Evolutionary conservation across 2,888 invertebrate species (phyloP).

Genomic region (Dichetophora obliterata): DNA sequence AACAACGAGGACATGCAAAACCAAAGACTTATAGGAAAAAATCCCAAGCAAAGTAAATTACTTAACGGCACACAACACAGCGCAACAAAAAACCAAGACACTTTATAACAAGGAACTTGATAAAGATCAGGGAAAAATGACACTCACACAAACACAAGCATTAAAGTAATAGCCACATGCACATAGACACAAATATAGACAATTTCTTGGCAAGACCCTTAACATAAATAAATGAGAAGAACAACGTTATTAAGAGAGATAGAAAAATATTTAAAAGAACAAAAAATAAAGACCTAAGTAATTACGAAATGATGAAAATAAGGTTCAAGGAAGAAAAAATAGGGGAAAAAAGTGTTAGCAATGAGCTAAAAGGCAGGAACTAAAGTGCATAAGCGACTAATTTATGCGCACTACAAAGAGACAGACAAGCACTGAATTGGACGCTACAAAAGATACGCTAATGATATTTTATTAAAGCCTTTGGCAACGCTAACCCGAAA

Average conservation of each 20-base stretch:
- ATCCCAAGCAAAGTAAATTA: constrained; percentile 27
- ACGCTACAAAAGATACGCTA: neutral
- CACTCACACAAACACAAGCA: neutral
- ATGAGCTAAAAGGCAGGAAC: neutral
- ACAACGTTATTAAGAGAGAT: neutral
- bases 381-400: constrained; percentile 22
- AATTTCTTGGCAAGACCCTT: no score
- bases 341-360: neutral
- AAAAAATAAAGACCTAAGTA: neutral
- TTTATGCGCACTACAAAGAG: neutral
- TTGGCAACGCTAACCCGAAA: neutral
- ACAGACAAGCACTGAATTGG: neutral
- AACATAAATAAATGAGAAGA: constrained; percentile 2
- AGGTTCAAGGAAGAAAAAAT: neutral
- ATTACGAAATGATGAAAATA: neutral
- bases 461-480: neutral
- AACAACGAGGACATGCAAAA: constrained; percentile 1
- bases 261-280: neutral
- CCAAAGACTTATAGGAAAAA: neutral
- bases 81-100: neutral
- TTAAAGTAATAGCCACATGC: neutral
- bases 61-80: constrained; percentile 18
- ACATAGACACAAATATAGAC: neutral
- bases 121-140: neutral
- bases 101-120: neutral